phyloP scores from a whole-genome alignment of 2,797 vertebrate genomes.

The Gallinago solitaria region DNA sequence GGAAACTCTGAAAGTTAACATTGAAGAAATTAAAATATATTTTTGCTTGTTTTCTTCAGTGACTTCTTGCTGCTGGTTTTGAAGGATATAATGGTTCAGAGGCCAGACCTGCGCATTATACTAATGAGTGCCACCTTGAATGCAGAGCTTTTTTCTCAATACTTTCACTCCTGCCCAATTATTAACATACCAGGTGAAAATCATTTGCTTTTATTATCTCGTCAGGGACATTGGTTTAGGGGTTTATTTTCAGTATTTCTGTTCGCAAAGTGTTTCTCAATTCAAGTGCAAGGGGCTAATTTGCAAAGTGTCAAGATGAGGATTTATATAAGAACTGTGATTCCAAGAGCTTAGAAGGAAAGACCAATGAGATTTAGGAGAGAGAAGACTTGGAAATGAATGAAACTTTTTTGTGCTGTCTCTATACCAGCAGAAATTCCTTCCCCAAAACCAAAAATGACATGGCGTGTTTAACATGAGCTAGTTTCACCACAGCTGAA shows the following conservation, averaged over 20 bases:
- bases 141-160: constrained; percentile 93
- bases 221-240: background rate
- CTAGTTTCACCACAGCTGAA: background rate
- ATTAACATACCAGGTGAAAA: constrained; percentile 92
- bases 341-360: background rate
- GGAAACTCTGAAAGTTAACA: background rate
- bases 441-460: background rate
- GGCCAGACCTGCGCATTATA: constrained; percentile 90
- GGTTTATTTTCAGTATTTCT: background rate
- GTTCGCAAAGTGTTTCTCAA: background rate
- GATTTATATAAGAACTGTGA: background rate
- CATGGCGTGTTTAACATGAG: background rate
- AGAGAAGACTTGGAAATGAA: background rate
- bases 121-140: constrained; percentile 98
- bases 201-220: background rate
- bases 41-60: constrained; percentile 76
- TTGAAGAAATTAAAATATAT: background rate
- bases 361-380: background rate
- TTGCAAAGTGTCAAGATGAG: background rate
- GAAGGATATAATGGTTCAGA: constrained; percentile 90
- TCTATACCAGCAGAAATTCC: background rate
- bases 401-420: background rate
- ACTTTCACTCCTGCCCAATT: constrained; percentile 88
- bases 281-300: background rate
- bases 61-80: constrained; percentile 96